Base-by-base conservation (phyloP, 2,113 vertebrate species). In the Cavia aperea region DNA sequence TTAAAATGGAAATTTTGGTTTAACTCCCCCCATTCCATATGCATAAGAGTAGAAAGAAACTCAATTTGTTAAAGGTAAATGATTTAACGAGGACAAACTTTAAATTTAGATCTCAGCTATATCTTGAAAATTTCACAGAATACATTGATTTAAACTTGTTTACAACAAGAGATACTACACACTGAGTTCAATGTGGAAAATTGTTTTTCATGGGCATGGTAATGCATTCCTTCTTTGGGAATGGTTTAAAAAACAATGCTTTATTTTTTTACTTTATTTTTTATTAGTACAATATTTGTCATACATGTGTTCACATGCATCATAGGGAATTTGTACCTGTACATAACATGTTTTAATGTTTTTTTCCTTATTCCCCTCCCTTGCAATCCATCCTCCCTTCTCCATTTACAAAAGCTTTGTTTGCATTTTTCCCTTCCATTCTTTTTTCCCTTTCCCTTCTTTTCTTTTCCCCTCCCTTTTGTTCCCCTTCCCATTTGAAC, bases 1-100 rank as follows among this genome's bases (percentile, higher is more conserved):
- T n/a, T 29, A 70, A 81, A 92, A 81, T 16, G 63, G 12, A 21
- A 94, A 77, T n/a, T 96, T 94, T 81, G 60, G 12, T 78, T 95
- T 90, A 89, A 72, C 66, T 83, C 36, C 36, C 82, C 29, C 2
- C 9, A 5, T 39, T 31, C 7, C n/a, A 9, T 33, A 77, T 78
- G 49, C 4, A 24, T 43, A 84, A 82, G 31, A 90, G 68, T 46
- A 60, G 66, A 86, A 90, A 39, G 58, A 95, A 88, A 70, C 73
- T 46, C 18, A 87, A 78, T 66, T 86, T 12, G 63, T 70, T 75
- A 89, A 78, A 88, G 36, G 36, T 84, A 90, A 91, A 70, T 26
- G 31, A 90, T 89, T 91, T 90, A 82, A 77, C 60, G 11, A 90
- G 39, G 16, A 5, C 79, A 84, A 62, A 46, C 82, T 85, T 93